Base-by-base conservation (phyloP, 2,888 invertebrate species). In the Adineta ricciae region DNA sequence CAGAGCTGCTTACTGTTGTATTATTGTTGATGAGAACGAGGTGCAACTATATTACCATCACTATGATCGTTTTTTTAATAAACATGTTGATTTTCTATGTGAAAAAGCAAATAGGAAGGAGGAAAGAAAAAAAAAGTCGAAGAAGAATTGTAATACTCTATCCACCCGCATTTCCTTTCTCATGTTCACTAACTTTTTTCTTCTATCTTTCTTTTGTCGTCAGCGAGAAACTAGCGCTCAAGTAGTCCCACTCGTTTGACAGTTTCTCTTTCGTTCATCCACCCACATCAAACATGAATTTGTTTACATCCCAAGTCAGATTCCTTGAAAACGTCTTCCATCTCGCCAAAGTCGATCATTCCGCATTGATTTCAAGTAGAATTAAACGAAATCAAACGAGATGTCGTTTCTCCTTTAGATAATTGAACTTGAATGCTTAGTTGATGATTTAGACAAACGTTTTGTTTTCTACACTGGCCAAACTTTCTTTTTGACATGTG, bases 11-110 rank as follows among this genome's bases (percentile, higher is more conserved):
- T 64, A 7, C 64, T 64, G 19, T 64, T 64, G 64, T 64, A 19
- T 64, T 64, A 64, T 64, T 64, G 64, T 64, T 32, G 64, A 64
- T 16, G 64, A 64, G 64, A 64, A 36, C 64, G 64, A 64, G 64
- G 64, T 64, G 32, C 64, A 32, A 3, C 32, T 64, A 64, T 32
- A 64, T 64, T 19, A 64, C 64, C 64, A 64, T 32, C 64, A 64
- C 32, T 32, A 32, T 32, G 32, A 64, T 64, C 64, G 32, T 64
- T 64, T 64, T 64, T 64, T 64, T 64, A 64, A 64, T 64, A 64
- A 64, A 64, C 64, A 32, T 64, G 16, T 32, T 64, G 64, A 16
- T 32, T 64, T 32, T 64, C 27, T 64, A 64, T 32, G 19, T 64
- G 27, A 64, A 64, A 64, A 64, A 64, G 32, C 64, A 11, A 64